Evolutionary conservation across 2,888 invertebrate species (phyloP).

Genomic region (Adela reaumurella): DNA sequence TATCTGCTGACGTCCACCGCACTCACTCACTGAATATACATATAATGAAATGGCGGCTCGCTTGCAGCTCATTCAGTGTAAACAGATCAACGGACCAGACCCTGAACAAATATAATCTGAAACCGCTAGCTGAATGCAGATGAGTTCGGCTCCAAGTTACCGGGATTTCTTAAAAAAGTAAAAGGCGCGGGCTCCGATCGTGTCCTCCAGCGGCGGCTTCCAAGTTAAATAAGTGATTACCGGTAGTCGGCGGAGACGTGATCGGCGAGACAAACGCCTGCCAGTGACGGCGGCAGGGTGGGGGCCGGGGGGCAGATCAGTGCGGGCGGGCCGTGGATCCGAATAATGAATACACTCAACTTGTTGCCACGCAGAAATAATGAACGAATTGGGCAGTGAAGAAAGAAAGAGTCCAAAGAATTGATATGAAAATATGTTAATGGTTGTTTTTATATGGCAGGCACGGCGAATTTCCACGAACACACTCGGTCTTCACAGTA

Average conservation of each 20-base stretch:
- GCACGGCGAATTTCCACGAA: no score
- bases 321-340: no score
- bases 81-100: not conserved
- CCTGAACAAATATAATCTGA: not conserved
- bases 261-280: constrained; percentile 21
- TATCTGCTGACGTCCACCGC: not conserved
- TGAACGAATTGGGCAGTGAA: no score
- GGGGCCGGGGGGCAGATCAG: no score
- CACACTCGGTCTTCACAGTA: no score
- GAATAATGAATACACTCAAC: no score
- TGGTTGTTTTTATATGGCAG: no score
- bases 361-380: no score
- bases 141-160: constrained; percentile 39
- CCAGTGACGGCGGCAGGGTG: no score
- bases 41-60: not conserved
- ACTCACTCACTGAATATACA: not conserved
- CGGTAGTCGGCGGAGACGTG: constrained; percentile 32
- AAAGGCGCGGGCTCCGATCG: constrained; percentile 31
- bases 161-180: constrained; percentile 47
- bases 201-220: constrained; percentile 38
- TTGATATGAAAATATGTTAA: no score
- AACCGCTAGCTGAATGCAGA: constrained; percentile 34
- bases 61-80: not conserved
- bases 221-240: constrained; percentile 54
- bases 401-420: no score